Evolutionary conservation across 1,140 invertebrate genomes (phyloP).

Genomic region (Achatina immaculata): DNA sequence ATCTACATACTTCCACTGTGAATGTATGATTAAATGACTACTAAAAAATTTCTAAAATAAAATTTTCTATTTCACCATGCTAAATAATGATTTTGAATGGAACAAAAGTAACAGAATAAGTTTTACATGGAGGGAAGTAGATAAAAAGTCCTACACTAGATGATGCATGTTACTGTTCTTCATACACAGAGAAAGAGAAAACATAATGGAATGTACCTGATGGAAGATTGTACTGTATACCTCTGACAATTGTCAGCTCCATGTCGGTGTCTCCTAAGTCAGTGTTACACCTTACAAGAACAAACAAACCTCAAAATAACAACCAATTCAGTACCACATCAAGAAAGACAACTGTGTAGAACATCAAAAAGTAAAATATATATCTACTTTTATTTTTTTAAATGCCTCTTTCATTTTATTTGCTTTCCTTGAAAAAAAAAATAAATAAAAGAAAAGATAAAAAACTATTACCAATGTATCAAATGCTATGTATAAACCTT

Average conservation of each 20-base stretch:
- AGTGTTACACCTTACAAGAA: conserved; percentile 81
- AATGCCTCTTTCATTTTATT: neutral
- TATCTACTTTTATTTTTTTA: conserved; percentile 13
- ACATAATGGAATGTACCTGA: conserved; percentile 57
- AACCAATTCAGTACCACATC: neutral
- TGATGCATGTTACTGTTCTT: no score
- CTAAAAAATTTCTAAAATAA: no score
- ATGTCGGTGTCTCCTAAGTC: conserved; percentile 92
- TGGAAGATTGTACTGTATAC: conserved; percentile 81
- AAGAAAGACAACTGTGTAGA: neutral
- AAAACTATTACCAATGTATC: neutral
- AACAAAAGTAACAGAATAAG: no score
- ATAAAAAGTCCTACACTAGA: no score
- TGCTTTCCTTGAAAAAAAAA: neutral
- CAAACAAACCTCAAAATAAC: conserved; percentile 9
- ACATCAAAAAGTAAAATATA: neutral
- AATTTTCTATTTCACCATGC: no score
- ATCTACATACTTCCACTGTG: no score
- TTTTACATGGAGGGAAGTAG: no score
- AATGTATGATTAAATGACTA: no score
- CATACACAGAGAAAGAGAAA: no score
- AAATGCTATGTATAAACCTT: no score
- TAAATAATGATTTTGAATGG: no score
- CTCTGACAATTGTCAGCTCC: conserved; percentile 87
- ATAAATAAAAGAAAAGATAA: neutral